A percentile compares a stretch with the other conserved stretches of the same genome.
These are phyloP conservation scores for Megalonaias nervosa DNA, from an alignment of 1,140 invertebrate species.

Conservation along the genomic window DNA sequence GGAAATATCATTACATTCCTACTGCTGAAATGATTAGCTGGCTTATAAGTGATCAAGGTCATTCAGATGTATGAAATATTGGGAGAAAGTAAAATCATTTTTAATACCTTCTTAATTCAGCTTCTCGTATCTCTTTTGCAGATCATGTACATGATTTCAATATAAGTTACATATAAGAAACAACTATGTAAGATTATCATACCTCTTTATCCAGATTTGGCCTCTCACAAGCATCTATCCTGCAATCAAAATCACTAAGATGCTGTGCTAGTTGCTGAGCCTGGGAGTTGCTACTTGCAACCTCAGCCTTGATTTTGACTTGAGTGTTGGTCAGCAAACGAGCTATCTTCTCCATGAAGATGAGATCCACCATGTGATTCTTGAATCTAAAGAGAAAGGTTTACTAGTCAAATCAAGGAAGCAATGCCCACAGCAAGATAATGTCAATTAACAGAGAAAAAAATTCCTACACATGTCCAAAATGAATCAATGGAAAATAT, in stretches of 20 bases:
- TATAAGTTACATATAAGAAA: not conserved
- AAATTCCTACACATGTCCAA: too few relatives aligned
- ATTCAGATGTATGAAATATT: too few relatives aligned
- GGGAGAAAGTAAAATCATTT: too few relatives aligned
- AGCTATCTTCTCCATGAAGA: constrained; percentile 70
- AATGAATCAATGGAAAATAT: too few relatives aligned
- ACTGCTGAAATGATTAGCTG: too few relatives aligned
- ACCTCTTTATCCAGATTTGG: constrained; percentile 71
- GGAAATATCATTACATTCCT: too few relatives aligned
- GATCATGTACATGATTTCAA: too few relatives aligned
- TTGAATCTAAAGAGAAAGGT: constrained; percentile 62
- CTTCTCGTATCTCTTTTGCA: too few relatives aligned
- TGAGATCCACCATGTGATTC: constrained; percentile 70
- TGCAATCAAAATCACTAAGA: constrained; percentile 56
- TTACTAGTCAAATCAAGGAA: not conserved
- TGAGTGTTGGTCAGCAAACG: constrained; percentile 70
- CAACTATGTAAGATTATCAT: not conserved
- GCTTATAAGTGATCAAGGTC: too few relatives aligned
- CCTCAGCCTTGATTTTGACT: constrained; percentile 71
- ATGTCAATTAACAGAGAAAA: not conserved
- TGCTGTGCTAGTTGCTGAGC: constrained; percentile 59
- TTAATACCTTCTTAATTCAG: too few relatives aligned
- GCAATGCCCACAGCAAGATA: not conserved
- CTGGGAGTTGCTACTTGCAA: constrained; percentile 68
- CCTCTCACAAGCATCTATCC: constrained; percentile 65